Percentiles rank a stretch among this genome's conserved stretches.
phyloP scores from a whole-genome alignment of 2,113 vertebrate genomes.

The Saiga tatarica region DNA sequence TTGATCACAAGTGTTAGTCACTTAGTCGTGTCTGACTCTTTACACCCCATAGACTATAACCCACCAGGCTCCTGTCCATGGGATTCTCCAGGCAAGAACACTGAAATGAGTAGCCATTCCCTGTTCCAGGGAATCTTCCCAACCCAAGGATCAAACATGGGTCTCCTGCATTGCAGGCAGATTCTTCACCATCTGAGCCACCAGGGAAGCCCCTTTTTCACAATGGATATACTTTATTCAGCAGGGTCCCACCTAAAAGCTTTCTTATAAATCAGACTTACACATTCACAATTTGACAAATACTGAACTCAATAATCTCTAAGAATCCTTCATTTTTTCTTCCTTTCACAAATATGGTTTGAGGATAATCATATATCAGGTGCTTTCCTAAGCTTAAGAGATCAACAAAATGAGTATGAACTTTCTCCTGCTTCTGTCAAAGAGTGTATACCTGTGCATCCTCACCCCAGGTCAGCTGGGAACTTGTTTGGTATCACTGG shows the following conservation, averaged over 20 bases:
- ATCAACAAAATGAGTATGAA: not conserved
- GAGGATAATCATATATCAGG: not conserved
- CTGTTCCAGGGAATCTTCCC: not conserved
- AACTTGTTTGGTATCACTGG: not conserved
- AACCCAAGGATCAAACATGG: accelerated
- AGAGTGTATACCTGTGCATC: not conserved
- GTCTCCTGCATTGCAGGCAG: not conserved
- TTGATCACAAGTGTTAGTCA: not conserved
- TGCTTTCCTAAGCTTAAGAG: not conserved
- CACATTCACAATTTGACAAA: not conserved
- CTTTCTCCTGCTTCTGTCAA: not conserved
- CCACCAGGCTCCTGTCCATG: not conserved
- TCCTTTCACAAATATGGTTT: not conserved
- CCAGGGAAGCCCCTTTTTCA: not conserved
- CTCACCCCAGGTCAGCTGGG: not conserved
- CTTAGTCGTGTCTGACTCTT: not conserved
- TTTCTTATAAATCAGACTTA: not conserved
- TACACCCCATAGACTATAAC: not conserved
- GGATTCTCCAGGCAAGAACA: not conserved
- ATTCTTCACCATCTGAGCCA: not conserved
- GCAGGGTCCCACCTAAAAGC: not conserved
- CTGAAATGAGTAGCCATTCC: not conserved
- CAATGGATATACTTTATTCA: not conserved
- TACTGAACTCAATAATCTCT: not conserved
- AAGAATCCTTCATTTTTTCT: not conserved